Conservation (phyloP, 2,888 invertebrate genomes). For the Tenthredo amoena region DNA sequence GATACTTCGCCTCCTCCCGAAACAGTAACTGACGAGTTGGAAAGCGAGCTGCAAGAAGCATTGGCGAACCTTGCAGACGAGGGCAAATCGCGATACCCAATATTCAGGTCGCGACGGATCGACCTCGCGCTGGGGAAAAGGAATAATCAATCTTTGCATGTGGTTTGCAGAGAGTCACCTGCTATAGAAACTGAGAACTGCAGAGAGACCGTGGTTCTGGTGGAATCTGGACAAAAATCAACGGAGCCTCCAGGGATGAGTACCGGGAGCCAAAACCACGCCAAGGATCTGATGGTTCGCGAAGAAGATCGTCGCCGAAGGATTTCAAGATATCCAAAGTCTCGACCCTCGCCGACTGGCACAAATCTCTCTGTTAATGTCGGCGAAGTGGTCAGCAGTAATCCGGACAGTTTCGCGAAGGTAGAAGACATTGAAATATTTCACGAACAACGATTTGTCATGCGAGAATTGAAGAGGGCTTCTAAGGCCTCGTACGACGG, state of each 20-base stretch:
- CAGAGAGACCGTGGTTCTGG: conserved; percentile 6
- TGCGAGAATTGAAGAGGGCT: conserved; percentile 35
- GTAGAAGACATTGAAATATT: conserved; percentile 52
- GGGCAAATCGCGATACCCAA: conserved; percentile 36
- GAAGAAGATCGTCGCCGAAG: conserved; percentile 6
- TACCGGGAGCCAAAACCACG: not conserved
- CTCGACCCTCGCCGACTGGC: not conserved
- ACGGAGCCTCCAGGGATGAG: not conserved
- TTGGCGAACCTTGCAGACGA: conserved; percentile 44
- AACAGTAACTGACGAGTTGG: conserved; percentile 35
- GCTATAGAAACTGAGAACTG: conserved; percentile 31
- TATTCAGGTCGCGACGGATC: conserved; percentile 18
- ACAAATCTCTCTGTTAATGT: not conserved
- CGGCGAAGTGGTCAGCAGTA: not conserved
- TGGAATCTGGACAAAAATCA: conserved; percentile 16
- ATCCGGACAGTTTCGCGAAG: conserved; percentile 27
- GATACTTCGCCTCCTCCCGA: conserved; percentile 36
- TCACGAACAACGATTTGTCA: conserved; percentile 48
- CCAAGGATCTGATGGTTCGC: not conserved
- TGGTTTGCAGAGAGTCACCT: conserved; percentile 52
- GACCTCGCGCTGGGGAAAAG: conserved; percentile 5
- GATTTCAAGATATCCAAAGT: not conserved
- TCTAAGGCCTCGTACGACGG: not conserved
- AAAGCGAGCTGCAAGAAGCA: conserved; percentile 45
- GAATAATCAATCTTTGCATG: conserved; percentile 50